Evolutionary conservation across 2,113 vertebrate species (phyloP).

Genomic region (Poecile atricapillus): DNA sequence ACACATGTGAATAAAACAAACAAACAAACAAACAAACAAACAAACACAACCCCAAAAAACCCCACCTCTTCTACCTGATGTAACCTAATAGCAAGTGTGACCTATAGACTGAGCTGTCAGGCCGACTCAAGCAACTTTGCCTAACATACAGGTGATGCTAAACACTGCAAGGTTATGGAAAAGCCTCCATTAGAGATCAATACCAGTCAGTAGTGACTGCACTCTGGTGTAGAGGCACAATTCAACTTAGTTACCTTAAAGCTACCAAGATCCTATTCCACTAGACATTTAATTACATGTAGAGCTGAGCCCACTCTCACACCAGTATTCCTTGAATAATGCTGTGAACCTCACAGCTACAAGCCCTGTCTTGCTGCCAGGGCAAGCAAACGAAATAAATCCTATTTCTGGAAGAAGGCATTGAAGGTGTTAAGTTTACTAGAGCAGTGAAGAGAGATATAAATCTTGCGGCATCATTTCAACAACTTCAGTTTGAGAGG

Average conservation of each 20-base stretch:
- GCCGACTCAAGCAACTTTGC: neutral
- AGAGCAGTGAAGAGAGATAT: neutral
- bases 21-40: rapidly evolving
- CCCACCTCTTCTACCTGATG: neutral
- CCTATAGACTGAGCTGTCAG: neutral
- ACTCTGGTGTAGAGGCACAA: neutral
- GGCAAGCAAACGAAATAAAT: neutral
- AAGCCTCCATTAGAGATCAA: rapidly evolving
- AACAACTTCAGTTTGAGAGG: neutral
- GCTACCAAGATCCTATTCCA: neutral
- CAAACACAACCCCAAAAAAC: too few species aligned
- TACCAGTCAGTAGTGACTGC: neutral
- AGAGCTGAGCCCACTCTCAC: neutral
- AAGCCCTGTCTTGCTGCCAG: neutral
- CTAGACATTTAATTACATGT: neutral
- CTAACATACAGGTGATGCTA: neutral
- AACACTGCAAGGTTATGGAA: neutral
- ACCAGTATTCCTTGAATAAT: neutral
- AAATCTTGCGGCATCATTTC: neutral
- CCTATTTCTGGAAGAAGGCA: neutral
- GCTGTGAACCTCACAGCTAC: neutral
- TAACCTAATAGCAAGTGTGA: neutral
- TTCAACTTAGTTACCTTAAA: neutral
- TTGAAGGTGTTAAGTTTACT: neutral
- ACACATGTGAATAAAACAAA: neutral